Conservation (phyloP, 2,113 vertebrate genomes). For the Lycaon pictus region DNA sequence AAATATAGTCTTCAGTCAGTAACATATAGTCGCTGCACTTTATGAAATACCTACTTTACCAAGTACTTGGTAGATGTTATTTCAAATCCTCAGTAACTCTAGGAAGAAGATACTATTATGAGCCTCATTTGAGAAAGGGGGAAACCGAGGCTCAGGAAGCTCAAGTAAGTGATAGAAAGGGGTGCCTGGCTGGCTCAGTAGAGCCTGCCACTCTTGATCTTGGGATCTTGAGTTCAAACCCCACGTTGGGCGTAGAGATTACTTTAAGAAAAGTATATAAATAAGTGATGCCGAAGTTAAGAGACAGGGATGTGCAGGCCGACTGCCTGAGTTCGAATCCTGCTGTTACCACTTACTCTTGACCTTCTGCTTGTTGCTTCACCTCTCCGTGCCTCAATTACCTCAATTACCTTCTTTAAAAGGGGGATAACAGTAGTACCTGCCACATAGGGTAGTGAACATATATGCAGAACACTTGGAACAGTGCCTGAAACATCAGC, state of each 20-base stretch:
- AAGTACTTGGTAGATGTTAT: neutral
- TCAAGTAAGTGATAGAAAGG: neutral
- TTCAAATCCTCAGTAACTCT: neutral
- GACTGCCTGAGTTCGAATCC: neutral
- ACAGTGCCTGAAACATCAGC: neutral
- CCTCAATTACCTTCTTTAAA: neutral
- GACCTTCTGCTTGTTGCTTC: neutral
- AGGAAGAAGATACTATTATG: neutral
- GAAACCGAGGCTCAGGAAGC: neutral
- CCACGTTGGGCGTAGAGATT: neutral
- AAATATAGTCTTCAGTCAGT: neutral
- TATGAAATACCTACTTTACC: neutral
- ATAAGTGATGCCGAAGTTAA: neutral
- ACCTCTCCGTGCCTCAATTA: neutral
- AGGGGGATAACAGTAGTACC: neutral
- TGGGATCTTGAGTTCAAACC: neutral
- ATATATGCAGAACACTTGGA: neutral
- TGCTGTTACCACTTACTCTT: neutral
- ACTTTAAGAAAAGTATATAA: neutral
- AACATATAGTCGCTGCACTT: neutral
- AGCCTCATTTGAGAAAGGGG: neutral
- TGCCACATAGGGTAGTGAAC: neutral
- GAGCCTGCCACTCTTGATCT: neutral
- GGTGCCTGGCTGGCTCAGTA: neutral
- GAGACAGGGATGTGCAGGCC: neutral